Evolutionary conservation across 2,888 invertebrate genomes (phyloP), one percentile per base, ranked within the genome.

Genomic region (Athripsodes cinereus): DNA sequence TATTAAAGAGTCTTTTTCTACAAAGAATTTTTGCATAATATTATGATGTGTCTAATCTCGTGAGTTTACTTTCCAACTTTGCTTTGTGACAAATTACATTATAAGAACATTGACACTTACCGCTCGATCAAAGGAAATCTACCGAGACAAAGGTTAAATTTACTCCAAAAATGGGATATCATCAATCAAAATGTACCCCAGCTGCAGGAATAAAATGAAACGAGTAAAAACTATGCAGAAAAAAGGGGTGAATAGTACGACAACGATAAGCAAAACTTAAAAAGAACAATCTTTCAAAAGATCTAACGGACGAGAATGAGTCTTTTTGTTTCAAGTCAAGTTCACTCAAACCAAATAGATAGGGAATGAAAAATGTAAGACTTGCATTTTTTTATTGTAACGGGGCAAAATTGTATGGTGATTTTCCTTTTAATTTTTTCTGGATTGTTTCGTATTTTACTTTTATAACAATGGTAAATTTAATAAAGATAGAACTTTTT

Each of bases 321-420:
- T 40, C 40, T 40, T 40, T 40, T 40, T 40, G 40, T 40, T 40
- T 40, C 13, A 40, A 40, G 40, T 40, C 40, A 40, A 40, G 40
- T 16, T 40, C 40, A 40, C 40, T 40, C 40, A 13, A 40, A 40
- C 40, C 40, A 40, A 40, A 40, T 16, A 40, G 40, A n/a, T 40
- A 40, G n/a, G 13, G n/a, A n/a, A 40, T 40, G 40, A 40, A 40
- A 40, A 40, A 13, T 40, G n/a, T 40, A 3, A 40, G 40, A 16
- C 40, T 2, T 8, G 40, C 13, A 16, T 16, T 40, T 40, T 8
- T 40, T 40, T 3, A 3, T 40, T 16, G 26, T 6, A 10, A 26
- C 26, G 26, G 26, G 26, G 3, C 26, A 26, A 26, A 26, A 6
- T 26, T 26, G 3, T 26, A 26, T 26, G 26, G 10, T 26, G 26